These are phyloP conservation scores for Gobionotothen gibberifrons DNA, from an alignment of 2,797 vertebrate genomes.

Conservation along the genomic window DNA sequence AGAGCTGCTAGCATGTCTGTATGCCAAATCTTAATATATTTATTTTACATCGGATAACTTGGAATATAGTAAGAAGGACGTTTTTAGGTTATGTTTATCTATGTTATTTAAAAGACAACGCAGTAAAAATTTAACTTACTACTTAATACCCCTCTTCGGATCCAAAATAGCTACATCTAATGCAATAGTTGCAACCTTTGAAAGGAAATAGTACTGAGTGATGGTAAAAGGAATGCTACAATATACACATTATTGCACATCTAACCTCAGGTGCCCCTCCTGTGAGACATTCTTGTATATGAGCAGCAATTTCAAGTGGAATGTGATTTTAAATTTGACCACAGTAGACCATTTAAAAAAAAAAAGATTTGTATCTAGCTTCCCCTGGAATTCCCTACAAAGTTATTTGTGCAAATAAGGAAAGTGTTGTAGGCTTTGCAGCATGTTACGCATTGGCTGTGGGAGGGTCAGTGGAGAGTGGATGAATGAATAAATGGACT, in stretches of 20 bases:
- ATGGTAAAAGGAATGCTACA: neutral
- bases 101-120: too few species aligned
- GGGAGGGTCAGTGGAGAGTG: constrained; percentile 14
- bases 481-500: constrained; percentile 26
- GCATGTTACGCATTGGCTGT: constrained; percentile 8
- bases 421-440: neutral
- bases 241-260: neutral
- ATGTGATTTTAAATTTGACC: constrained; percentile 17
- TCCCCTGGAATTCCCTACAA: constrained; percentile 1
- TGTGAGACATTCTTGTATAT: neutral
- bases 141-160: too few species aligned
- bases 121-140: too few species aligned
- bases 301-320: constrained; percentile 8
- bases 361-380: neutral
- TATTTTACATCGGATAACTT: too few species aligned
- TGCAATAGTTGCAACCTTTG: too few species aligned
- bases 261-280: neutral
- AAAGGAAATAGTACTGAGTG: neutral
- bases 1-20: too few species aligned
- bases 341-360: neutral
- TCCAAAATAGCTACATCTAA: too few species aligned
- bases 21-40: too few species aligned
- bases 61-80: too few species aligned
- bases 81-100: too few species aligned
- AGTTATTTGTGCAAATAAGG: neutral